These are phyloP conservation scores for Caretta caretta DNA, from an alignment of 2,113 vertebrate genomes.

Conservation along the genomic window DNA sequence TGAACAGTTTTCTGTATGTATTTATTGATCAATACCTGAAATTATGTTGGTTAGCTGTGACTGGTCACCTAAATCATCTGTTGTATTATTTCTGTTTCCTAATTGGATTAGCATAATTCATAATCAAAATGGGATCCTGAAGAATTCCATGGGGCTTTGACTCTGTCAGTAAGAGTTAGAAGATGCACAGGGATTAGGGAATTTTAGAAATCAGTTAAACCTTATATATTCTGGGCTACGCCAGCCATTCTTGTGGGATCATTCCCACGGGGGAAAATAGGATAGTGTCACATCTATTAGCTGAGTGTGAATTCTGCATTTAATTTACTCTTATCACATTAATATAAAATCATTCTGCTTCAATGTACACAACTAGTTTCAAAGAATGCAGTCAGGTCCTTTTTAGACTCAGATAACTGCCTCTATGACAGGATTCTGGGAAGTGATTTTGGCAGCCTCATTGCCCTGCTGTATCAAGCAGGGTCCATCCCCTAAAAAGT, in stretches of 20 bases:
- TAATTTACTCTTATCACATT: neutral
- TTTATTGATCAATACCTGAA: neutral
- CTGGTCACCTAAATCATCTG: neutral
- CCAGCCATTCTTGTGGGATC: neutral
- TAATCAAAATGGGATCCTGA: neutral
- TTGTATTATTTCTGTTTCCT: neutral
- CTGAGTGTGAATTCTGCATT: neutral
- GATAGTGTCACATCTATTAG: neutral
- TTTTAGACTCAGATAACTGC: neutral
- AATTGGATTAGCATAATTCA: neutral
- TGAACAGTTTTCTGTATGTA: neutral
- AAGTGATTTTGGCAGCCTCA: rapidly evolving
- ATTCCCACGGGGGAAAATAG: rapidly evolving
- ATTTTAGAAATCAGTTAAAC: neutral
- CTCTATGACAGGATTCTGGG: neutral
- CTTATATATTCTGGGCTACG: neutral
- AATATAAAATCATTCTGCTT: neutral
- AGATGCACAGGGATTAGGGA: neutral
- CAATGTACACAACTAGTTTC: neutral
- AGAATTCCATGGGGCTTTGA: rapidly evolving
- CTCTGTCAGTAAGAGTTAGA: neutral
- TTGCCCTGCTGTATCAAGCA: neutral
- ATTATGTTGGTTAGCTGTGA: neutral
- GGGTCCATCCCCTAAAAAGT: neutral
- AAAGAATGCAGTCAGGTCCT: neutral